Evolutionary conservation across 2,113 vertebrate genomes (phyloP).

Genomic region (Ptychochromis oligacanthus): DNA sequence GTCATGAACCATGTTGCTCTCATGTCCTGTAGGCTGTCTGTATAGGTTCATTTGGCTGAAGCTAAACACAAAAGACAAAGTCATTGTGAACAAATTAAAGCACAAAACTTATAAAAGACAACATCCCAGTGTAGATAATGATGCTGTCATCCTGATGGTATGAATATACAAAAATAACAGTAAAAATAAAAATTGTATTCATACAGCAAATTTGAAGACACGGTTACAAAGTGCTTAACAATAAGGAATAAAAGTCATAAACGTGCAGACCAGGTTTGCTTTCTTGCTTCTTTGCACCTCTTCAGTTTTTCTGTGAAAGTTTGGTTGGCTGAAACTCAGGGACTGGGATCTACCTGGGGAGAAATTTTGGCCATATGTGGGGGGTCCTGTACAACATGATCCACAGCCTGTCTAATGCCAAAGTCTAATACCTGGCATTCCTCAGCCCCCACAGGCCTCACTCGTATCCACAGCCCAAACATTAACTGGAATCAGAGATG

Average conservation of each 20-base stretch:
- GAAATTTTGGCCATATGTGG: background rate
- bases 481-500: slow-evolving; percentile 28
- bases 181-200: too few species aligned
- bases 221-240: background rate
- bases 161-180: too few species aligned
- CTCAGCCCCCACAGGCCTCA: slow-evolving; percentile 21
- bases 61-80: background rate
- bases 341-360: background rate
- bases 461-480: slow-evolving; percentile 20
- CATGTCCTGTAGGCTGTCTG: too few species aligned
- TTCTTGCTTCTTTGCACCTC: background rate
- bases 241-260: background rate
- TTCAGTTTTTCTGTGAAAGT: background rate
- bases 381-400: slow-evolving; percentile 20
- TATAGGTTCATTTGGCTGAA: background rate
- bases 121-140: background rate
- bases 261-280: background rate
- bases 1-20: too few species aligned
- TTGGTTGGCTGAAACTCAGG: background rate
- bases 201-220: background rate
- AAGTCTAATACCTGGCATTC: slow-evolving; percentile 22
- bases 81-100: background rate
- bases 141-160: too few species aligned
- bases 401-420: background rate
- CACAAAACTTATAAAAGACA: background rate